Evolutionary conservation across 2,797 vertebrate genomes (phyloP).

Genomic region (Coendou prehensilis): DNA sequence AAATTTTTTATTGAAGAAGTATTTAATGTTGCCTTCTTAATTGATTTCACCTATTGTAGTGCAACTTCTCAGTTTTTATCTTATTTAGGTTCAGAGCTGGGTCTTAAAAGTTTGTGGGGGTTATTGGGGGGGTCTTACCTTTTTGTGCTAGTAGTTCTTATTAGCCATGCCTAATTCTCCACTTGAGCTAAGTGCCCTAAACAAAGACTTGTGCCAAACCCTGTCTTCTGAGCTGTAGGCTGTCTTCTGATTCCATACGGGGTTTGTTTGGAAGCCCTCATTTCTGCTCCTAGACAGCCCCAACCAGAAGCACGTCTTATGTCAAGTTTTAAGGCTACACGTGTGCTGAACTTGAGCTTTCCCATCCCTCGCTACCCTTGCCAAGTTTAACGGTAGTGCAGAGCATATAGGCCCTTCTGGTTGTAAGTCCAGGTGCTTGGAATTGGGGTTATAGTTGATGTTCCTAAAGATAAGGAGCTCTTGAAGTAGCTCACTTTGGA

Average conservation of each 20-base stretch:
- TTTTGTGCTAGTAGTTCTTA: constrained; percentile 29
- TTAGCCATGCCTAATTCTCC: neutral
- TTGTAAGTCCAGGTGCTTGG: neutral
- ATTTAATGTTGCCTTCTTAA: constrained; percentile 56
- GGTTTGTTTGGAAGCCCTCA: constrained; percentile 40
- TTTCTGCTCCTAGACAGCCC: neutral
- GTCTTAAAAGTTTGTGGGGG: neutral
- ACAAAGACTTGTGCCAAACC: constrained; percentile 25
- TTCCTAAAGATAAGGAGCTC: constrained; percentile 15
- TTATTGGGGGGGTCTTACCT: constrained; percentile 20
- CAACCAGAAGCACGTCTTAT: neutral
- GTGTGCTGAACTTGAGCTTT: neutral
- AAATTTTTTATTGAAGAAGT: constrained; percentile 63
- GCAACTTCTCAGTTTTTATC: constrained; percentile 49
- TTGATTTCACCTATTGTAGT: neutral
- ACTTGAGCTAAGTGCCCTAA: constrained; percentile 31
- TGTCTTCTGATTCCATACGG: constrained; percentile 48
- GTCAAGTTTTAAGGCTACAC: constrained; percentile 5
- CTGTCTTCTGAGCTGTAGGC: neutral
- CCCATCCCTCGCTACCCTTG: neutral
- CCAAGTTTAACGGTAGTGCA: neutral
- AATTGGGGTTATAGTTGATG: neutral
- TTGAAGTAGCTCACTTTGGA: neutral
- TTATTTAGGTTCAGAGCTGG: neutral
- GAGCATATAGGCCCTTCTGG: neutral